phyloP scores from a whole-genome alignment of 2,113 vertebrate genomes.

The Onychostruthus taczanowskii region DNA sequence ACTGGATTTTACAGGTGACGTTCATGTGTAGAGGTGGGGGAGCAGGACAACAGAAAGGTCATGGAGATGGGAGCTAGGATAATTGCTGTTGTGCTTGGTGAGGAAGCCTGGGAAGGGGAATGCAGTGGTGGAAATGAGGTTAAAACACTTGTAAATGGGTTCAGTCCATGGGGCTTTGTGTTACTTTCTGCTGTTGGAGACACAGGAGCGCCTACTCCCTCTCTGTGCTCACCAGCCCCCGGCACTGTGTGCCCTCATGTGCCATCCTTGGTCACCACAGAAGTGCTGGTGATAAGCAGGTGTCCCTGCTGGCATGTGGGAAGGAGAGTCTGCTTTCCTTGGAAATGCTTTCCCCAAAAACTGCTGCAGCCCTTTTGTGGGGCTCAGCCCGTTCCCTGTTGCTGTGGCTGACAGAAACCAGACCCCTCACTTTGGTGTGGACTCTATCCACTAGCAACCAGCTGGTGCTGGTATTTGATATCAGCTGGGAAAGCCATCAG shows the following conservation, averaged over 20 bases:
- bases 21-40: neutral
- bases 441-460: neutral
- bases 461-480: constrained; percentile 1
- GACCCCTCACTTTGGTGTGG: neutral
- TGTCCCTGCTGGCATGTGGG: neutral
- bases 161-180: neutral
- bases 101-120: neutral
- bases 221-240: neutral
- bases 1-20: neutral
- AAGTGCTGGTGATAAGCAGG: neutral
- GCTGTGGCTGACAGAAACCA: constrained; percentile 48
- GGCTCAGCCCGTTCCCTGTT: neutral
- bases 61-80: neutral
- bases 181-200: neutral
- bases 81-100: neutral
- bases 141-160: neutral
- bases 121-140: neutral
- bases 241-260: fast-evolving
- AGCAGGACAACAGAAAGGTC: neutral
- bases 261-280: neutral
- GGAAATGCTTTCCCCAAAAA: neutral
- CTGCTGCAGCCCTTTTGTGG: neutral
- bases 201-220: fast-evolving
- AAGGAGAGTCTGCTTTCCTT: neutral
- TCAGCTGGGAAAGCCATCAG: neutral